These are phyloP conservation scores for Drosophila yakuba DNA, from an alignment of 1,140 invertebrate species.

Conservation along the genomic window DNA sequence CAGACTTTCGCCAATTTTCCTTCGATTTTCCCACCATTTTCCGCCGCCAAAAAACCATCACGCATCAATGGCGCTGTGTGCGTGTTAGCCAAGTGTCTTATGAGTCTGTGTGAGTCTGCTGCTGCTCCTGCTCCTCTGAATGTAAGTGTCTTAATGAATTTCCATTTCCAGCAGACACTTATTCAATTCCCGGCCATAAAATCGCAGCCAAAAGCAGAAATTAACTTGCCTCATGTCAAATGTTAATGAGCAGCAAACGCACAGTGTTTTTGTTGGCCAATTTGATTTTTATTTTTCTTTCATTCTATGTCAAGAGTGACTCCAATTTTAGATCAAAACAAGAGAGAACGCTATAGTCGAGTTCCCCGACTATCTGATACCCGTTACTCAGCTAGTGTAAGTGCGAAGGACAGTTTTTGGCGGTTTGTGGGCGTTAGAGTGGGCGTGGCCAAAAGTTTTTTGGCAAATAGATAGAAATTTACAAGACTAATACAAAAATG, in stretches of 20 bases:
- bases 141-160: constrained; percentile 73
- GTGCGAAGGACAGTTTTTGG: too few species aligned
- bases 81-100: constrained; percentile 29
- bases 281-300: too few species aligned
- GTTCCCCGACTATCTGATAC: too few species aligned
- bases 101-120: constrained; percentile 14
- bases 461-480: too few species aligned
- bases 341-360: too few species aligned
- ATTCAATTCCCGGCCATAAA: constrained; percentile 43
- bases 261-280: constrained; percentile 15
- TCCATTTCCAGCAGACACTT: constrained; percentile 62
- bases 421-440: too few species aligned
- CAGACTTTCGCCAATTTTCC: constrained; percentile 16
- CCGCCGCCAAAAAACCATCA: constrained; percentile 1
- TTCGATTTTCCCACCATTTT: not conserved
- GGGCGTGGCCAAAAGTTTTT: too few species aligned
- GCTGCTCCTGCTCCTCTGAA: not conserved
- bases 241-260: constrained; percentile 50
- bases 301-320: too few species aligned
- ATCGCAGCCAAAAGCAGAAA: constrained; percentile 43
- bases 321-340: too few species aligned
- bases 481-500: too few species aligned
- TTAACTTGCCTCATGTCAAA: constrained; percentile 56
- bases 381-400: too few species aligned
- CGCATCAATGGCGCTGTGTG: constrained; percentile 46